Base-by-base conservation (phyloP, 1,140 invertebrate species). In the Probaryconus sp. region DNA sequence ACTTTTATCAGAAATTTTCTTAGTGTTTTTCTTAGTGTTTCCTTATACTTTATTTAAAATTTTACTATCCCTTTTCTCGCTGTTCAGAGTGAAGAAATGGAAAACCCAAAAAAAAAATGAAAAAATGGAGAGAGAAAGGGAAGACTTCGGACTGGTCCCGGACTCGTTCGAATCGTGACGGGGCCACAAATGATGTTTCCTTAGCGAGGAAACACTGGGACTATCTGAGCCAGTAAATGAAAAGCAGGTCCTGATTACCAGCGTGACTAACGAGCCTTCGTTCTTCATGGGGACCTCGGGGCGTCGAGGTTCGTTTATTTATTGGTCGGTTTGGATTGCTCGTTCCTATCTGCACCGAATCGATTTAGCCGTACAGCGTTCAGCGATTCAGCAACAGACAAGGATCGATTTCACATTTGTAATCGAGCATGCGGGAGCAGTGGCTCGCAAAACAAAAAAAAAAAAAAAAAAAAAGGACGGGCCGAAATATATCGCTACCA, bases 381-480 rank as follows among this genome's bases (percentile, higher is more conserved):
- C 58, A 45, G 45, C 79, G 73, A 81, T 80, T 79, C 75, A 67
- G 24, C 76, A 75, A 81, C 80, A 81, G 79, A 77, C 75, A 77
- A 74, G 76, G 81, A 84, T 83, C 81, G 82, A 84, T 83, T 83
- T 81, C 80, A 80, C 80, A 81, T 82, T 82, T 82, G 78, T 82
- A 83, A 84, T 80, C 81, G 77, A 51, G 56, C 51, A 73, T 78
- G 70, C 76, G 56, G 58, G 69, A 76, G 72, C 72, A 79, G 26
- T 51, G 71, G 61, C 71, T 70, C 53, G 60, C 67, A 64, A 77
- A 63, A 70, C 67, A 43, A 51, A 35, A 70, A 24, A 53, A 28
- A 14, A 20, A 30, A 4, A 56, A 21, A 64, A 30, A 10, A 51
- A 63, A 48, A 58, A 0, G 16, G 30, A 28, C 31, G n/a, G 28